Evolutionary conservation across 2,888 invertebrate species (phyloP), one percentile per base, ranked within the genome.

Genomic region (Hirtodrosophila trivittata): DNA sequence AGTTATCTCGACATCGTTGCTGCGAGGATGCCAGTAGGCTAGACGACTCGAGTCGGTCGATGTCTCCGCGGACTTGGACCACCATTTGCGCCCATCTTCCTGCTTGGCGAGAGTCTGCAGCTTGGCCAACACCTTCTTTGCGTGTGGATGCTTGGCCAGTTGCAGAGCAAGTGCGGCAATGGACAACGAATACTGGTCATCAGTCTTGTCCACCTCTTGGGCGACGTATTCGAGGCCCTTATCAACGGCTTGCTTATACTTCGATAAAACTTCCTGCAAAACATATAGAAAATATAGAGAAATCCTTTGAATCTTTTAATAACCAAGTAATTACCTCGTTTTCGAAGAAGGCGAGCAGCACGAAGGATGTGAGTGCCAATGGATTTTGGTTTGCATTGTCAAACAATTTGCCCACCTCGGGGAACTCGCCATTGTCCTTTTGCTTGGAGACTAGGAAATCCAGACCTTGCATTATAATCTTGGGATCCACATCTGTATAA

Each of bases 311-410:
- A n/a, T n/a, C n/a, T n/a, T n/a, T n/a, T n/a, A n/a, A n/a, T n/a
- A n/a, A n/a, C n/a, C n/a, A n/a, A n/a, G n/a, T n/a, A n/a, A n/a
- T n/a, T n/a, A 93, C 93, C 76, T 90, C 87, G 71, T 92, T 93
- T 90, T 96, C 96, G 16, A 95, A 91, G 76, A 97, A 94, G 1
- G 96, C 93, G 58, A 95, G 92, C 9, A 96, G 89, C 0, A 95
- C 94, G 87, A 94, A 97, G 0, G 97, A 95, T 0, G 96, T 96
- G 12, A 97, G 91, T 0, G 95, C 94, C n/a, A 95, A 91, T 18
- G 95, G 94, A 76, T 94, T 94, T 0, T 93, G 93, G 58, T 90
- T 86, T 0, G 94, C 94, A 51, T 89, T 88, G 77, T 93, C 92
- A 14, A 90, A 94, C 5, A 97, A 93, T 71, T 93, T 93, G 28